These are phyloP conservation scores for Plusia festucae DNA, from an alignment of 2,888 invertebrate genomes.

Conservation along the genomic window DNA sequence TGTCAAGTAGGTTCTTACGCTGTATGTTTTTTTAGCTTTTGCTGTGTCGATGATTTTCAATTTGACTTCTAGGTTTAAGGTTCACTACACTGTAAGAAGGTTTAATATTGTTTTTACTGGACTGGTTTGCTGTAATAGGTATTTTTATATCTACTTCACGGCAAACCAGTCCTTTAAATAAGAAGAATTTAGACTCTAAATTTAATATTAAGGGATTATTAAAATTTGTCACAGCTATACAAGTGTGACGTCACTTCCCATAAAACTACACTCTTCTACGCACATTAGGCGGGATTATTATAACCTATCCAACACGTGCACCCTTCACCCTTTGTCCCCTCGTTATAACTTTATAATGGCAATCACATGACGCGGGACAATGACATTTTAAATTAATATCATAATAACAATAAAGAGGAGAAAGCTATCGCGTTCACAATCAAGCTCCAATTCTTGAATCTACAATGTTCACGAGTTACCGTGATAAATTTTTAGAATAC, in stretches of 20 bases:
- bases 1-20: slow-evolving; percentile 54
- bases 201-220: slow-evolving; percentile 4
- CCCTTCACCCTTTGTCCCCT: slow-evolving; percentile 82
- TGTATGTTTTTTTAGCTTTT: slow-evolving; percentile 33
- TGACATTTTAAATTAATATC: slow-evolving; percentile 84
- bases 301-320: slow-evolving; percentile 75
- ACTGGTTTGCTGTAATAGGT: background rate
- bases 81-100: background rate
- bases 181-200: background rate
- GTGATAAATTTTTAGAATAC: slow-evolving; percentile 76
- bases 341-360: slow-evolving; percentile 76
- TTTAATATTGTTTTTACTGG: background rate
- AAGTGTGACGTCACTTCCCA: slow-evolving; percentile 50
- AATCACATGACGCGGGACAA: slow-evolving; percentile 70
- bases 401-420: slow-evolving; percentile 66
- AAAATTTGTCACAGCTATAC: slow-evolving; percentile 34
- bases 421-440: slow-evolving; percentile 55
- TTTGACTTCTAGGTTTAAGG: background rate
- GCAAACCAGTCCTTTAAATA: too few species aligned
- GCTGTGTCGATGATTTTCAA: slow-evolving; percentile 22
- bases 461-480: slow-evolving; percentile 69
- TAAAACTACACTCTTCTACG: slow-evolving; percentile 55
- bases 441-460: slow-evolving; percentile 73
- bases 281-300: slow-evolving; percentile 66
- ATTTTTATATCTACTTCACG: too few species aligned